These are phyloP conservation scores for Drosophila gaucha DNA, from an alignment of 2,888 invertebrate species.

Conservation along the genomic window DNA sequence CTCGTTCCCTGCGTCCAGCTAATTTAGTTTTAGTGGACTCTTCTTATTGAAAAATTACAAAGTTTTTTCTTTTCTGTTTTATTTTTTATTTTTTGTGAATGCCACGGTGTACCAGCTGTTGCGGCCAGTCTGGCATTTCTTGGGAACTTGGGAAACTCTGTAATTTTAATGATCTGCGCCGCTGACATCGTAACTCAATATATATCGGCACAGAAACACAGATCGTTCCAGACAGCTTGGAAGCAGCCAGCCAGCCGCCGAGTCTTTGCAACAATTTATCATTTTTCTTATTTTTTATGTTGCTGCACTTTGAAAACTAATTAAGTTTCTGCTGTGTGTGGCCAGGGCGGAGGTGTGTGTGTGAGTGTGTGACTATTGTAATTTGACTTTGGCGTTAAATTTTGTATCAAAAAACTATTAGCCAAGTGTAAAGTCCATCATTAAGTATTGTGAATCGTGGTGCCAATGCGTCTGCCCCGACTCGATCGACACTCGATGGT, in stretches of 20 bases:
- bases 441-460: conserved; percentile 52
- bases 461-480: conserved; percentile 65
- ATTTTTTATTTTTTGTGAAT: conserved; percentile 27
- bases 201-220: conserved; percentile 43
- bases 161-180: conserved; percentile 74
- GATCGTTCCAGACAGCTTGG: conserved; percentile 76
- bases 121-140: conserved; percentile 24
- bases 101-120: conserved; percentile 38
- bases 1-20: conserved; percentile 51
- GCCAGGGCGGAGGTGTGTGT: conserved; percentile 44
- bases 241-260: conserved; percentile 65
- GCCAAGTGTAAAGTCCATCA: conserved; percentile 69
- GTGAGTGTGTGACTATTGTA: conserved; percentile 58
- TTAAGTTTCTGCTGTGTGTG: conserved; percentile 69
- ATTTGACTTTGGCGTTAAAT: conserved; percentile 72
- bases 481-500: conserved; percentile 28
- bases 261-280: conserved; percentile 47
- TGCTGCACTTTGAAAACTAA: conserved; percentile 75
- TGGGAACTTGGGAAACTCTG: conserved; percentile 64
- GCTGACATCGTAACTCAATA: conserved; percentile 66
- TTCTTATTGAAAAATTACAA: conserved; percentile 78
- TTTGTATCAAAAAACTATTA: conserved; percentile 79
- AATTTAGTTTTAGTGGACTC: conserved; percentile 69
- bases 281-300: conserved; percentile 28
- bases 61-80: conserved; percentile 24